phyloP scores from a whole-genome alignment of 2,888 invertebrate genomes.

The Pristionchus entomophagus region DNA sequence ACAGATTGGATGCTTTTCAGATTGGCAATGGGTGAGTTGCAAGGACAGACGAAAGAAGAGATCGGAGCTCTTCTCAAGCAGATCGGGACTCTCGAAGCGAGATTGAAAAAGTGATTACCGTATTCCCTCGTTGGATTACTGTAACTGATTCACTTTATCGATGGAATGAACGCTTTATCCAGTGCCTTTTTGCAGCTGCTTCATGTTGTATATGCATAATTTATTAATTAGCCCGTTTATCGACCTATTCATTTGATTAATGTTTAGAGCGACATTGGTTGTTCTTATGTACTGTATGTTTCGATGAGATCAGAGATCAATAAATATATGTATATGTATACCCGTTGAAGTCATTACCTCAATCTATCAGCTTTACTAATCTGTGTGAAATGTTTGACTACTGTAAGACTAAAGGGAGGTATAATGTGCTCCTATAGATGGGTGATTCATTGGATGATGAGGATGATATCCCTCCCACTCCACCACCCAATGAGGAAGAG shows the following conservation, averaged over 20 bases:
- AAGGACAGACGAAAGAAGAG: conserved; percentile 48
- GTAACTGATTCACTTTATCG: not conserved
- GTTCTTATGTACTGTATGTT: conserved; percentile 38
- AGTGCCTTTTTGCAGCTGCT: conserved; percentile 26
- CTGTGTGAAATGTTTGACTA: conserved; percentile 22
- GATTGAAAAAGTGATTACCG: conserved; percentile 25
- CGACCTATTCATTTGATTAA: not conserved
- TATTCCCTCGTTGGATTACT: not conserved
- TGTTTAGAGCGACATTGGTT: not conserved
- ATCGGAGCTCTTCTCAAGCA: conserved; percentile 42
- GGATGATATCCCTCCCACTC: conserved; percentile 32
- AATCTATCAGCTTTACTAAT: conserved; percentile 7
- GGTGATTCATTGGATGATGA: conserved; percentile 43
- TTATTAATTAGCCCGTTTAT: not conserved
- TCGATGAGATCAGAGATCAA: conserved; percentile 20
- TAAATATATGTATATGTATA: not conserved
- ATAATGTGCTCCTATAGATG: conserved; percentile 2
- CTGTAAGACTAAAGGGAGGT: not conserved
- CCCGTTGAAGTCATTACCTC: not conserved
- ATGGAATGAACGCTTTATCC: conserved; percentile 1
- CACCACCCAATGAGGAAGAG: conserved; percentile 19
- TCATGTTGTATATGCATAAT: conserved; percentile 44
- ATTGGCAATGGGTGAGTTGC: conserved; percentile 26
- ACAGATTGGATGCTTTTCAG: not conserved
- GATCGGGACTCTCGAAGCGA: conserved; percentile 40